A percentile compares a stretch with the other conserved stretches of the same genome.
phyloP scores from a whole-genome alignment of 2,113 vertebrate species.

The Gymnocephalus cernua region DNA sequence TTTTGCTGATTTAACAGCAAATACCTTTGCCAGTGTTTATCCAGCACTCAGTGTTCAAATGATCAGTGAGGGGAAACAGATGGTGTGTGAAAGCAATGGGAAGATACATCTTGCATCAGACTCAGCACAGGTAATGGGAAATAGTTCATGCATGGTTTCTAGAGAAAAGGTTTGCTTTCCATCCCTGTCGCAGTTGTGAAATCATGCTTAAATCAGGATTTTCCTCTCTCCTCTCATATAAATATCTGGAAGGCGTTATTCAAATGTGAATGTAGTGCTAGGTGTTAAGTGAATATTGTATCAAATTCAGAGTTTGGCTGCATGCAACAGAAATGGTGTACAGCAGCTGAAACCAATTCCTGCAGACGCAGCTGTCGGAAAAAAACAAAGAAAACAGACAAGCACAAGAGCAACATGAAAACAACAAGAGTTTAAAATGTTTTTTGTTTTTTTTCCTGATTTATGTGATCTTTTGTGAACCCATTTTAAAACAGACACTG shows the following conservation, averaged over 20 bases:
- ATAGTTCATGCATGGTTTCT: slow-evolving; percentile 46
- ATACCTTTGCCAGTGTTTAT: slow-evolving; percentile 63
- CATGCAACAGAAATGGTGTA: background rate
- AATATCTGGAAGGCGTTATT: slow-evolving; percentile 25
- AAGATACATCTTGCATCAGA: slow-evolving; percentile 49
- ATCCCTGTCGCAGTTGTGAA: background rate
- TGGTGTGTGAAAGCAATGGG: slow-evolving; percentile 64
- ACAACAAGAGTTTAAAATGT: background rate
- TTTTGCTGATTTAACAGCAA: slow-evolving; percentile 65
- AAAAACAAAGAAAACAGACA: background rate
- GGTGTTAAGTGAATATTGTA: slow-evolving; percentile 23
- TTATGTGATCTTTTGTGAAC: background rate
- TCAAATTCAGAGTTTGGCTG: slow-evolving; percentile 10
- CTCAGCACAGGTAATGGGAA: slow-evolving; percentile 58
- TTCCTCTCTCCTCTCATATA: slow-evolving; percentile 12
- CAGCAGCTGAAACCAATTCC: background rate
- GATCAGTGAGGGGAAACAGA: slow-evolving; percentile 67
- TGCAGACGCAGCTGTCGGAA: background rate
- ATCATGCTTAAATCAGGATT: slow-evolving; percentile 1
- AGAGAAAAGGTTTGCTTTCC: slow-evolving; percentile 18
- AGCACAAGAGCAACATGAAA: background rate
- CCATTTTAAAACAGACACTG: background rate
- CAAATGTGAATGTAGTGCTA: slow-evolving; percentile 25
- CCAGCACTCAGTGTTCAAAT: slow-evolving; percentile 61
- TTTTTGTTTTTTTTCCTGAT: background rate